Conservation (phyloP, 2,797 vertebrate species). For the Alcedo quadribrachys region DNA sequence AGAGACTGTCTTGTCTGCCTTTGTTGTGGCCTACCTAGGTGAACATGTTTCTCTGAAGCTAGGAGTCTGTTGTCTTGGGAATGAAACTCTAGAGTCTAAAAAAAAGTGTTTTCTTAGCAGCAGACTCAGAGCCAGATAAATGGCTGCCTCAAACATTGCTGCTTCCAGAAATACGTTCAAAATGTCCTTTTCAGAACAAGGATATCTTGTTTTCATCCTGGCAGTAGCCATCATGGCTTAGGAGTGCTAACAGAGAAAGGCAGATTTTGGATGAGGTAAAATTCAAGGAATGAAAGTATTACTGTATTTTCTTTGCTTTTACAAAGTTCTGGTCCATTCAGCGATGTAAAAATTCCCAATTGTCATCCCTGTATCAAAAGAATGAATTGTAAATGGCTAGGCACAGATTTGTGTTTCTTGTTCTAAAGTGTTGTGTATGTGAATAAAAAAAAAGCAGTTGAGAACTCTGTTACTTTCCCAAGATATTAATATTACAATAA, state of each 20-base stretch:
- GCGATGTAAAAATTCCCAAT: neutral
- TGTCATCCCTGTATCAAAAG: neutral
- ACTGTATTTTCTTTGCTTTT: neutral
- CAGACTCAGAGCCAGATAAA: neutral
- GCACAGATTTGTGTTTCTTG: neutral
- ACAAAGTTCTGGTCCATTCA: neutral
- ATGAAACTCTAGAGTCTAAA: neutral
- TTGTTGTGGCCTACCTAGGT: neutral
- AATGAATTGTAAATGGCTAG: neutral
- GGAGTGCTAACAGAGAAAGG: neutral
- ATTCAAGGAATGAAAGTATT: neutral
- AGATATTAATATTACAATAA: neutral
- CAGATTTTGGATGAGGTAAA: neutral
- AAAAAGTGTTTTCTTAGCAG: neutral
- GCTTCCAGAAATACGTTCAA: neutral
- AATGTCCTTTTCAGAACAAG: neutral
- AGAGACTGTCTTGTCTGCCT: neutral
- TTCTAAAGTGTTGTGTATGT: neutral
- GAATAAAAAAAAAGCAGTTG: neutral
- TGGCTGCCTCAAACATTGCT: neutral
- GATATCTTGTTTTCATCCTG: neutral
- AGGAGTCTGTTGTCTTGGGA: neutral
- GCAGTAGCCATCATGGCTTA: neutral
- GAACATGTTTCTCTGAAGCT: neutral
- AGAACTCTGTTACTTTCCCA: neutral